Evolutionary conservation across 2,797 vertebrate species (phyloP).

Genomic region (Rhabdomys pumilio): DNA sequence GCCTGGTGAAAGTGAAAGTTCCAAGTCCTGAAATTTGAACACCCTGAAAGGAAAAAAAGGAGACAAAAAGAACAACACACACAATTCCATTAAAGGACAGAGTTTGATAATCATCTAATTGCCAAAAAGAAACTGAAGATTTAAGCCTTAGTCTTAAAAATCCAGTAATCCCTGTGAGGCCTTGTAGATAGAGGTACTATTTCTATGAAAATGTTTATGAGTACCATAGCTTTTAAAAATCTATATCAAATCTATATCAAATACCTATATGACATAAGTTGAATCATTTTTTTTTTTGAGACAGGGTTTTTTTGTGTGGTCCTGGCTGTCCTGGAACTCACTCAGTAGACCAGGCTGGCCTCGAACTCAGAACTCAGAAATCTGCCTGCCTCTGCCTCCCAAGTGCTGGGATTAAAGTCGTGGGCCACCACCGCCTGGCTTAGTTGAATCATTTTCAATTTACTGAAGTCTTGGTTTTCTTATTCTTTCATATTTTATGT

Average conservation of each 20-base stretch:
- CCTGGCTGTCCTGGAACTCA: no score
- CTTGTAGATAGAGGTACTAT: background rate
- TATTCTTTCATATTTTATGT: background rate
- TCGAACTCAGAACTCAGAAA: no score
- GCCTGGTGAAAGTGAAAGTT: conserved; percentile 92
- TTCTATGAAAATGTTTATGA: conserved; percentile 24
- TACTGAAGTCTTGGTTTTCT: conserved; percentile 40
- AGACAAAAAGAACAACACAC: background rate
- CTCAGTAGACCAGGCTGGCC: no score
- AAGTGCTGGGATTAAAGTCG: no score
- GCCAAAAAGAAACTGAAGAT: background rate
- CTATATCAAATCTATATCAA: conserved; percentile 15
- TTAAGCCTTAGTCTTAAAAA: conserved; percentile 25
- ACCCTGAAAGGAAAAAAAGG: conserved; percentile 86
- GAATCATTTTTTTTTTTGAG: no score
- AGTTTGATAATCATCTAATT: conserved; percentile 29
- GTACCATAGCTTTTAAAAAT: background rate
- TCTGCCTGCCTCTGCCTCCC: no score
- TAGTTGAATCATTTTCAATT: conserved; percentile 17
- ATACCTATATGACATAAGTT: background rate
- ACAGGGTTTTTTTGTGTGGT: no score
- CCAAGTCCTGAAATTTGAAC: conserved; percentile 92
- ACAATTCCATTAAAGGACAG: background rate
- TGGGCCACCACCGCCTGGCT: no score
- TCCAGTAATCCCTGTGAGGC: background rate